Evolutionary conservation across 2,797 vertebrate species (phyloP).

Genomic region (Gorsachius magnificus): DNA sequence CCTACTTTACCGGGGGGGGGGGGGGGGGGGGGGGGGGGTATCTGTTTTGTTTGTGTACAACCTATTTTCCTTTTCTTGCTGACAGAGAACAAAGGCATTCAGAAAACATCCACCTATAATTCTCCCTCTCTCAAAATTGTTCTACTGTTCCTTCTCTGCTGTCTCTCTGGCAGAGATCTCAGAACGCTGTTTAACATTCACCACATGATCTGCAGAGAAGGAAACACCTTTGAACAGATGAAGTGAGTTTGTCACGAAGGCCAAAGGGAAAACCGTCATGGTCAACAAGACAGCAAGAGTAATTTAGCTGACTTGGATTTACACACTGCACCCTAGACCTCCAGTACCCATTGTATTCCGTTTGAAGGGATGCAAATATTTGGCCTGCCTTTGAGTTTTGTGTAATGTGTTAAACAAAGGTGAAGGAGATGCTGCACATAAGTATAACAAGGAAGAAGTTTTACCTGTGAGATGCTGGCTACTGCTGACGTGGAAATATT

Average conservation of each 20-base stretch:
- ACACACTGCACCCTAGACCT: background rate
- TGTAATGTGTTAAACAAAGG: background rate
- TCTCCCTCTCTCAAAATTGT: background rate
- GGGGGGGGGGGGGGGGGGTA: too few species aligned
- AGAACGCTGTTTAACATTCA: background rate
- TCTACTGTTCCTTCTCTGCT: background rate
- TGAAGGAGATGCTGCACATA: background rate
- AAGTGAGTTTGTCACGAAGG: background rate
- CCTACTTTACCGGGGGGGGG: rapidly evolving
- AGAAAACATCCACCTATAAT: background rate
- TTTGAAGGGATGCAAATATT: background rate
- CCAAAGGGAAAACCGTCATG: background rate
- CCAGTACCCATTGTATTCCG: background rate
- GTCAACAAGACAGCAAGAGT: background rate
- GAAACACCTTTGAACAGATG: background rate
- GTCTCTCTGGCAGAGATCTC: background rate
- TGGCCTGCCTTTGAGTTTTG: background rate
- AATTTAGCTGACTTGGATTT: background rate
- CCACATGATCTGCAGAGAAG: background rate
- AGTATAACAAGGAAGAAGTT: background rate
- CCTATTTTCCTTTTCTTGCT: background rate
- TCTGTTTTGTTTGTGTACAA: background rate
- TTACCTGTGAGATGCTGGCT: slow-evolving; percentile 83
- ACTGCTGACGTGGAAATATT: slow-evolving; percentile 78
- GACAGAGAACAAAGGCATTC: background rate